Base-by-base conservation (phyloP, 2,797 vertebrate genomes). In the Anguilla marmorata region DNA sequence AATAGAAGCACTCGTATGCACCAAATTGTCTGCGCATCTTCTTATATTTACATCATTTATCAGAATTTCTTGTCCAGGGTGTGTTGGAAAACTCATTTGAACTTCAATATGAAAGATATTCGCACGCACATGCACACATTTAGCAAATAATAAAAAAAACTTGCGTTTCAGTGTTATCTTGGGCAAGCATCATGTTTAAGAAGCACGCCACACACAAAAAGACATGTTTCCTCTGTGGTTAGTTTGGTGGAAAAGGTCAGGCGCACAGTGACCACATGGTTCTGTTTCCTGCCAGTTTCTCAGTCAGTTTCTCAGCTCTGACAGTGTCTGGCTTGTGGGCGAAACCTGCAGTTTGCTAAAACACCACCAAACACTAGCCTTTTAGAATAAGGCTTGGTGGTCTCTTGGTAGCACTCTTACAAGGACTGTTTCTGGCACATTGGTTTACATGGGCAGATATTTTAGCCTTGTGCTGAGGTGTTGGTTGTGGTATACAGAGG, bases 271-370 rank as follows among this genome's bases (percentile, higher is more conserved):
- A 41, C 30, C 74, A 21, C 74, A 37, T 56, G 48, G 84, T 86
- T 90, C 92, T 90, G 93, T 93, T 96, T 96, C 95, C 96, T 96
- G 95, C 90, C 92, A 92, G 92, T 92, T 94, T 94, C 92, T 94
- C 89, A 86, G 84, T 85, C 94, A 86, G 88, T 63, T 63, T 63
- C 63, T 69, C n/a, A 69, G 24, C n/a, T 27, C 63, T 69, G 63
- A 69, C 63, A 27, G 63, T 14, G 12, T 69, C 79, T 79, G 52
- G 9, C 84, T 79, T 84, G 5, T 21, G 19, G 60, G 60, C 24
- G 60, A n/a, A 33, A 12, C 30, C 69, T 33, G 69, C 30, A 12
- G 30, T 74, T 74, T 30, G 30, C 27, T 74, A 33, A n/a, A 69
- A 69, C 63, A 27, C n/a, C 24, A 27, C 63, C 3, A 27, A 69